Evolutionary conservation across 2,888 invertebrate genomes (phyloP).

Genomic region (Abscondita cerata): DNA sequence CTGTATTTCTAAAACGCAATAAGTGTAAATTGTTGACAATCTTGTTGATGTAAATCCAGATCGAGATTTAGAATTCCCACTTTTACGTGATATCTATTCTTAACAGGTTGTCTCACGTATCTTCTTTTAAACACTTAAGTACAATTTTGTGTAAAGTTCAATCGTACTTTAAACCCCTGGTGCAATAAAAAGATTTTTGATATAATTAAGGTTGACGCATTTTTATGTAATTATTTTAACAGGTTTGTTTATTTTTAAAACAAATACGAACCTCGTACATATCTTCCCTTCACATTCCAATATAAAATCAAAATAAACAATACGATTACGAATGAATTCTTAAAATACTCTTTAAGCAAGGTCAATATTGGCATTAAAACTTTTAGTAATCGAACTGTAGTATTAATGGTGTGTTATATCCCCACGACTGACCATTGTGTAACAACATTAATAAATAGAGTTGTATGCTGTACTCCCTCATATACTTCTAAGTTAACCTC

Average conservation of each 20-base stretch:
- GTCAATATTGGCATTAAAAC: constrained; percentile 34
- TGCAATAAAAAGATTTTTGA: no score
- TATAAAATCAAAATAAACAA: constrained; percentile 39
- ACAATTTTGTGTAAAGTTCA: no score
- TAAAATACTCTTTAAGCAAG: constrained; percentile 33
- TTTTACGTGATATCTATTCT: no score
- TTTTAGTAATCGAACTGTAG: constrained; percentile 32
- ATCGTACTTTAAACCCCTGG: no score
- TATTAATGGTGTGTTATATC: constrained; percentile 29
- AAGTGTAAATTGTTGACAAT: no score
- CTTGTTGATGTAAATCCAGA: no score
- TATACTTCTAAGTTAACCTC: constrained; percentile 41
- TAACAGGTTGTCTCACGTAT: no score
- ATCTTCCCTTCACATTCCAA: constrained; percentile 40
- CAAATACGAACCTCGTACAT: constrained; percentile 8
- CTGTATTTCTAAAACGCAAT: no score
- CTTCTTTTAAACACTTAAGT: no score
- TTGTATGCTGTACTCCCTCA: constrained; percentile 41
- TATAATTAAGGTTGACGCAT: neutral
- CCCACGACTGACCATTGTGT: constrained; percentile 36
- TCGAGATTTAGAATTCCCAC: no score
- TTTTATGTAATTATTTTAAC: constrained; percentile 22
- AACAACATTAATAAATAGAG: constrained; percentile 44
- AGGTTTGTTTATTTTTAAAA: constrained; percentile 33
- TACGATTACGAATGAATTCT: constrained; percentile 34